A percentile compares a stretch with the other conserved stretches of the same genome.
These are phyloP conservation scores for Tokudaia muenninki DNA, from an alignment of 2,797 vertebrate genomes.

Conservation along the genomic window DNA sequence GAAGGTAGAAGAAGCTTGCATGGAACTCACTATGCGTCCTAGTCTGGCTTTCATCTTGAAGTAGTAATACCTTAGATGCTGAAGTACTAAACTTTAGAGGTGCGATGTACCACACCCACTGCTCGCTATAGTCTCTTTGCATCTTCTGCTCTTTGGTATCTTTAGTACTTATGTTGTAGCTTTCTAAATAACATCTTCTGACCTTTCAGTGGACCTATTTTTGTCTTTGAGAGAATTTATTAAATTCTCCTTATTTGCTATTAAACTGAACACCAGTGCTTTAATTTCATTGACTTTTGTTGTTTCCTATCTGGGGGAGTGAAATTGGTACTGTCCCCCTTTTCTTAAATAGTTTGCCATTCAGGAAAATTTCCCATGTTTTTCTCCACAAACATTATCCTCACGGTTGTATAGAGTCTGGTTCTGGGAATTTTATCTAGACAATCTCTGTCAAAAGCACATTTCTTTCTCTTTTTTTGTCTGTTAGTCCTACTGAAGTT, in stretches of 20 bases:
- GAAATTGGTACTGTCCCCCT: background rate
- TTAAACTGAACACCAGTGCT: background rate
- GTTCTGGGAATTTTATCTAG: background rate
- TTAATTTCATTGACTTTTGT: constrained; percentile 11
- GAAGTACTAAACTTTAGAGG: background rate
- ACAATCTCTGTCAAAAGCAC: background rate
- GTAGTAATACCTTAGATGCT: background rate
- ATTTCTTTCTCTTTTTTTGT: background rate
- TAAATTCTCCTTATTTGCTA: background rate
- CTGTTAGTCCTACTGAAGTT: background rate
- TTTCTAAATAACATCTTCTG: background rate
- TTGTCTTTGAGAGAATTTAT: background rate
- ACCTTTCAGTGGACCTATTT: background rate
- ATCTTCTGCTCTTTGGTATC: background rate
- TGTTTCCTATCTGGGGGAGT: background rate
- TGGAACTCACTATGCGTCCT: background rate
- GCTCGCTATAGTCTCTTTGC: background rate
- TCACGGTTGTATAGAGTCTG: background rate
- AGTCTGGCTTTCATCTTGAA: background rate
- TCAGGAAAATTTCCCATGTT: background rate
- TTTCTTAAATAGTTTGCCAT: background rate
- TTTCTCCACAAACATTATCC: background rate
- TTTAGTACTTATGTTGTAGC: background rate
- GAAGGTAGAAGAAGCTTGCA: background rate
- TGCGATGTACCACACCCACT: background rate